These are phyloP conservation scores for Microctenopoma steveboyesi DNA, from an alignment of 2,797 vertebrate genomes.

Conservation along the genomic window DNA sequence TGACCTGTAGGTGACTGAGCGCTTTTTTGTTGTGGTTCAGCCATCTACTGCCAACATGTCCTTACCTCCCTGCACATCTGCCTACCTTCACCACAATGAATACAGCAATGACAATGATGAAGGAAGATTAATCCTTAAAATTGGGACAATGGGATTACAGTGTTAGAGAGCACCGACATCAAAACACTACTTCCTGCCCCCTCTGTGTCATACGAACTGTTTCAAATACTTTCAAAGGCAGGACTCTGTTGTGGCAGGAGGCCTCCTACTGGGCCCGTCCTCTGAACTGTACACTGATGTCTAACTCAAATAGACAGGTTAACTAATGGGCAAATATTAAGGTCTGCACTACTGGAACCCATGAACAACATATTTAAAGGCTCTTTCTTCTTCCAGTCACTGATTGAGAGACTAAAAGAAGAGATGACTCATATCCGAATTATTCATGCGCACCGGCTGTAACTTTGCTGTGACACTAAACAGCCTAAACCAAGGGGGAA, in stretches of 20 bases:
- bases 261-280: constrained; percentile 64
- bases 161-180: constrained; percentile 66
- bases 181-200: constrained; percentile 69
- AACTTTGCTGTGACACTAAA: constrained; percentile 31
- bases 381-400: constrained; percentile 60
- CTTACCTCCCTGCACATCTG: not conserved
- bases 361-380: constrained; percentile 40
- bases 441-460: constrained; percentile 34
- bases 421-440: constrained; percentile 52
- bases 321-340: constrained; percentile 64
- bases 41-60: constrained; percentile 43
- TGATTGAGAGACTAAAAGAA: constrained; percentile 32
- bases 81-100: constrained; percentile 13
- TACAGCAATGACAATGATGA: constrained; percentile 59
- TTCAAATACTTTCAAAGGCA: constrained; percentile 78
- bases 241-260: constrained; percentile 56
- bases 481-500: constrained; percentile 38
- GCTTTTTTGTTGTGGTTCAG: constrained; percentile 49
- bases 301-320: constrained; percentile 75
- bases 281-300: constrained; percentile 67
- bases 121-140: constrained; percentile 67
- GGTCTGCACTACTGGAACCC: constrained; percentile 51
- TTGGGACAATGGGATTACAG: constrained; percentile 72
- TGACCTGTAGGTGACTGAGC: constrained; percentile 55
- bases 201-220: constrained; percentile 71